A percentile compares a stretch with the other conserved stretches of the same genome.
phyloP scores from a whole-genome alignment of 2,797 vertebrate genomes.

The Tokudaia muenninki region DNA sequence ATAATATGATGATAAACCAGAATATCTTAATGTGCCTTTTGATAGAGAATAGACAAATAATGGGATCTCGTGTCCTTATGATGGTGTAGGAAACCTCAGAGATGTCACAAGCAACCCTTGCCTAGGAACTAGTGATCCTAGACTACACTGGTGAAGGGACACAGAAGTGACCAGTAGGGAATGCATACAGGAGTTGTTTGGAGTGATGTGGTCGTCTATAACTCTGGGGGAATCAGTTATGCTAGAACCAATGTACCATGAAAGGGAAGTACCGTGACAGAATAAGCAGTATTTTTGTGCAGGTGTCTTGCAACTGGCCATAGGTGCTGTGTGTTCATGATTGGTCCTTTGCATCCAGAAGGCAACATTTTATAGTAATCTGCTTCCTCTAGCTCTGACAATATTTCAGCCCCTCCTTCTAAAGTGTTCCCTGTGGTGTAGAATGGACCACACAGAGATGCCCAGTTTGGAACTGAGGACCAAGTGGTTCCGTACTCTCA shows the following conservation, averaged over 20 bases:
- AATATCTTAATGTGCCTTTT: neutral
- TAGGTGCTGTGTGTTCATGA: neutral
- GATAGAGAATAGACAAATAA: neutral
- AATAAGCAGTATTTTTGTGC: neutral
- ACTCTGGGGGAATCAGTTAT: neutral
- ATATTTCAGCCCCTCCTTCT: neutral
- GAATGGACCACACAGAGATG: neutral
- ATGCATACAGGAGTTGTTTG: neutral
- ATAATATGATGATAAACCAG: neutral
- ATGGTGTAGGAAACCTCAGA: neutral
- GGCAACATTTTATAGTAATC: neutral
- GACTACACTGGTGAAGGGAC: neutral
- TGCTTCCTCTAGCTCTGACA: too few species aligned
- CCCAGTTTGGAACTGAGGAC: neutral
- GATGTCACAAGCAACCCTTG: neutral
- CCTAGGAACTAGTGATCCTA: neutral
- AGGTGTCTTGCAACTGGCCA: neutral
- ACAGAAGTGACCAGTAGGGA: neutral
- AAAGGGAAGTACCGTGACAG: neutral
- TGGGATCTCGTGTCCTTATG: neutral
- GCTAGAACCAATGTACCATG: too few species aligned
- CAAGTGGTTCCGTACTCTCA: neutral
- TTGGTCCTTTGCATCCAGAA: neutral
- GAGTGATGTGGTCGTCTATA: too few species aligned
- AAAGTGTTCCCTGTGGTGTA: neutral